Percentiles rank a stretch among this genome's conserved stretches.
phyloP scores from a whole-genome alignment of 2,888 invertebrate species.

The Thereva nobilitata region DNA sequence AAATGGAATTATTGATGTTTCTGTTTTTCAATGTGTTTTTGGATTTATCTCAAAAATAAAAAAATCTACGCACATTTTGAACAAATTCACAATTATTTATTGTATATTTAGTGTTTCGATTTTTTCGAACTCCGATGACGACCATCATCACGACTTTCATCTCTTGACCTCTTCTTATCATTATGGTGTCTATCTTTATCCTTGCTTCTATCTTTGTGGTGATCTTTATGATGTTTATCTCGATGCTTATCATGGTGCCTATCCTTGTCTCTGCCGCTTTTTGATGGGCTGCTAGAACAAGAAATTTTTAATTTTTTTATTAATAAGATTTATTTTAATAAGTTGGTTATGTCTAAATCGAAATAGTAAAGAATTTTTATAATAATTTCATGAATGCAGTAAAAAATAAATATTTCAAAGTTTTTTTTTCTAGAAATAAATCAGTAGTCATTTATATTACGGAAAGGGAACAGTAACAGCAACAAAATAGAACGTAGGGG shows the following conservation, averaged over 20 bases:
- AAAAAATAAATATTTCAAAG: too few species aligned
- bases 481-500: too few species aligned
- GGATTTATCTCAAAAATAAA: too few species aligned
- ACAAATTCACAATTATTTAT: not conserved
- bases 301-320: not conserved
- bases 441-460: too few species aligned
- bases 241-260: conserved; percentile 58
- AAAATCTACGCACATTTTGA: conserved; percentile 11
- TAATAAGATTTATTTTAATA: not conserved
- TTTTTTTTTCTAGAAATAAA: too few species aligned
- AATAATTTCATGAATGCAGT: too few species aligned
- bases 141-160: conserved; percentile 71
- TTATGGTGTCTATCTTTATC: conserved; percentile 51
- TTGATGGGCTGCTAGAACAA: conserved; percentile 49
- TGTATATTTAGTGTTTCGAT: conserved; percentile 59
- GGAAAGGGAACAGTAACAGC: too few species aligned
- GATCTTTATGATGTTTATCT: conserved; percentile 44
- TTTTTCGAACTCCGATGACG: conserved; percentile 70
- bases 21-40: too few species aligned
- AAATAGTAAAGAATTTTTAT: too few species aligned
- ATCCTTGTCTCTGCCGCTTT: conserved; percentile 55
- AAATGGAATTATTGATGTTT: too few species aligned
- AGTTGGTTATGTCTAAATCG: too few species aligned
- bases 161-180: conserved; percentile 74
- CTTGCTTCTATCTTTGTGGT: conserved; percentile 26